Evolutionary conservation across 2,888 invertebrate genomes (phyloP).

Genomic region (Trilocha varians): DNA sequence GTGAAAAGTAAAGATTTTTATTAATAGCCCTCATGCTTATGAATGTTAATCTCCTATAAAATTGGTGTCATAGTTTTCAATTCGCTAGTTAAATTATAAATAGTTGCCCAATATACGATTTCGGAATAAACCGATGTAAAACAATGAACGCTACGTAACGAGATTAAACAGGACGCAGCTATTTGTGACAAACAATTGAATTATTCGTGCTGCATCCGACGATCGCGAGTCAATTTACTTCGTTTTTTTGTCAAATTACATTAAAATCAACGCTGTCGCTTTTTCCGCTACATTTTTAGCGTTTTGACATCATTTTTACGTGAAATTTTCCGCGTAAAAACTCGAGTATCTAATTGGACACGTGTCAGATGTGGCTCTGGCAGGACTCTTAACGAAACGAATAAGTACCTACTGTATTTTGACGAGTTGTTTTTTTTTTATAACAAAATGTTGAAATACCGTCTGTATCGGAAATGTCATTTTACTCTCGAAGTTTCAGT

Average conservation of each 20-base stretch:
- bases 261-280: conserved; percentile 1
- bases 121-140: no score
- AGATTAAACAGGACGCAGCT: no score
- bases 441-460: no score
- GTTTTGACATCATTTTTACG: conserved; percentile 17
- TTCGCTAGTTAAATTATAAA: no score
- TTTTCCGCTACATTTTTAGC: conserved; percentile 8
- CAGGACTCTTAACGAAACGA: conserved; percentile 19
- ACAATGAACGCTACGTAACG: no score
- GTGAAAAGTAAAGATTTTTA: no score
- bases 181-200: neutral
- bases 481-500: neutral
- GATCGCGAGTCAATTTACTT: neutral
- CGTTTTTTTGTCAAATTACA: neutral
- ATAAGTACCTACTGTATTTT: conserved; percentile 17
- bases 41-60: no score
- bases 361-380: conserved; percentile 25
- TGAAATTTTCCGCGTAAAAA: conserved; percentile 21
- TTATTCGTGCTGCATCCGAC: neutral
- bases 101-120: no score
- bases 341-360: conserved; percentile 32
- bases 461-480: no score
- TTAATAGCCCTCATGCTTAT: no score
- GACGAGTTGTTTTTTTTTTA: conserved; percentile 11
- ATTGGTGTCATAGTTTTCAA: no score